Base-by-base conservation (phyloP, 2,797 vertebrate genomes). In the Oreonectes daqikongensis region DNA sequence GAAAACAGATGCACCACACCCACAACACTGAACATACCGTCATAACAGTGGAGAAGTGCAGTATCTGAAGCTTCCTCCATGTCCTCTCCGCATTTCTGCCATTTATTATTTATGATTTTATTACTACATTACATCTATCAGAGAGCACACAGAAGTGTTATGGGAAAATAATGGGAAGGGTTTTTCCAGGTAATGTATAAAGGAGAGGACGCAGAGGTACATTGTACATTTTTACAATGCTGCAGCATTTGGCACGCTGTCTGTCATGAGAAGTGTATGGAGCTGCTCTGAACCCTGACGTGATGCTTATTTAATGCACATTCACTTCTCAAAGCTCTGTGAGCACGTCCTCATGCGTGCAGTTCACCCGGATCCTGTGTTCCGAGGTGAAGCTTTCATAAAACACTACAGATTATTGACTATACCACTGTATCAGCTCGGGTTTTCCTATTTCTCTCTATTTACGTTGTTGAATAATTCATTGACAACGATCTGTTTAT, bases 381-480 rank as follows among this genome's bases (percentile, higher is more conserved):
- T 40, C 38, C 59, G 30, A 32, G 18, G 15, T 46, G 44, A 60
- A 48, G 63, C 69, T 74, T 68, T 72, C 59, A 79, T 65, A 69
- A 50, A 70, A 76, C 24, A 17, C 64, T 79, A 67, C 38, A 53
- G 73, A 78, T 75, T 65, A 17, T 38, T 42, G 28, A 46, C 46
- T 67, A 28, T 20, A 20, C n/a, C 55, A 40, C 22, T 24, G 73
- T 48, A 64, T n/a, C 75, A 6, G 63, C 32, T 73, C 75, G 28
- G 50, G 72, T 69, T 75, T 46, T 69, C 22, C 69, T 18, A 7
- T 52, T 79, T n/a, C 72, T 70, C 68, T 69, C 24, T 75, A 75
- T 67, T 30, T 67, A 30, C 9, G 7, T 17, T 55, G n/a, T 44
- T 81, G 32, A 84, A 82, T 84, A 81, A 82, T 81, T 81, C 44